A percentile compares a stretch with the other conserved stretches of the same genome.
These are phyloP conservation scores for Propithecus deckenii DNA, from an alignment of 2,797 vertebrate species.

Conservation along the genomic window DNA sequence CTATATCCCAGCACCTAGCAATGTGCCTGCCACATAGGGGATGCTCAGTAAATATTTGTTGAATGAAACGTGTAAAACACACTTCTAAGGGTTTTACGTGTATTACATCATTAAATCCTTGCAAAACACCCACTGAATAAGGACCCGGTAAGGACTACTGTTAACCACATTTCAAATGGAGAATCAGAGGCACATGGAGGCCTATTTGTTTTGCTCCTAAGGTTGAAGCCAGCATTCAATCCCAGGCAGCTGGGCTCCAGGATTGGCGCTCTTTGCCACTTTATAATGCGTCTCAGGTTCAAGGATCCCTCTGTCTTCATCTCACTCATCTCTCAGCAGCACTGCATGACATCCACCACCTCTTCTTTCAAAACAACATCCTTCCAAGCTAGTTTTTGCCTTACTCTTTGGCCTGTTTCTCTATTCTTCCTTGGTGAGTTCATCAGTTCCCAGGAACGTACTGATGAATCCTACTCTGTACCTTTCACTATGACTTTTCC, in stretches of 20 bases:
- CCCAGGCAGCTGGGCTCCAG: neutral
- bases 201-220: neutral
- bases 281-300: neutral
- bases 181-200: neutral
- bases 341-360: accelerated
- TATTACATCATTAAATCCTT: neutral
- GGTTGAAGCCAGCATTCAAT: neutral
- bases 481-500: neutral
- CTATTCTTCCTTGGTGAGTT: neutral
- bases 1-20: too few species aligned
- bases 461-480: neutral
- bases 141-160: neutral
- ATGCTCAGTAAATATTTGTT: neutral
- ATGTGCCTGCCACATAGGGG: neutral
- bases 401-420: neutral
- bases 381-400: neutral
- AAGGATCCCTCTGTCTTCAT: neutral
- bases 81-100: neutral
- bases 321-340: neutral
- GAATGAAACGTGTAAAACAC: neutral
- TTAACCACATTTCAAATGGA: neutral
- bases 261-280: neutral
- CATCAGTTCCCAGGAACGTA: neutral
- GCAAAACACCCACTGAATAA: neutral
- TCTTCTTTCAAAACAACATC: neutral